Evolutionary conservation across 1,140 invertebrate genomes (phyloP).

Genomic region (Venturia canescens): DNA sequence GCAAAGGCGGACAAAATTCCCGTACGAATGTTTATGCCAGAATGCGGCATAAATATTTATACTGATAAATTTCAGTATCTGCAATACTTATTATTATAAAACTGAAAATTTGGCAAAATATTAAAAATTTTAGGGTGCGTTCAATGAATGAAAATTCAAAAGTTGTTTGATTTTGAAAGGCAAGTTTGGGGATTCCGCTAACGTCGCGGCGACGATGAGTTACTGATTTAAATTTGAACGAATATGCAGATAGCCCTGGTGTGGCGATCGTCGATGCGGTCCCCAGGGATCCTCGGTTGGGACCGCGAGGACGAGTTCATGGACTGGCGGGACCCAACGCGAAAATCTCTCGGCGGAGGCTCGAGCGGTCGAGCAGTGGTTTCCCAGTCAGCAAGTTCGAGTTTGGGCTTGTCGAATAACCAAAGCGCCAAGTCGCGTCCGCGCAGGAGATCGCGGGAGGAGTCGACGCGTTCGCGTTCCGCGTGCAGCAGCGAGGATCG

Average conservation of each 20-base stretch:
- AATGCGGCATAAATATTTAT: too few species aligned
- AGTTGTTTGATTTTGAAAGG: too few species aligned
- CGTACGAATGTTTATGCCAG: too few species aligned
- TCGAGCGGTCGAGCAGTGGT: conserved; percentile 52
- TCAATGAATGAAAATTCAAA: too few species aligned
- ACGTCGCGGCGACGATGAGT: too few species aligned
- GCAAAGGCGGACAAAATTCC: too few species aligned
- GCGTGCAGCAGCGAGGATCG: conserved; percentile 52
- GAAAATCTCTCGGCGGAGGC: conserved; percentile 46
- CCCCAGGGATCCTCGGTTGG: conserved; percentile 74
- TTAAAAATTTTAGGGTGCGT: too few species aligned
- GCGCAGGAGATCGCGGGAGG: conserved; percentile 67
- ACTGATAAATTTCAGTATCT: too few species aligned
- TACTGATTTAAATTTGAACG: too few species aligned
- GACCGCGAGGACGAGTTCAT: conserved; percentile 75
- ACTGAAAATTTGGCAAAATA: too few species aligned
- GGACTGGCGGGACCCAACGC: conserved; percentile 70
- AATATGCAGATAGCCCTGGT: conserved; percentile 76
- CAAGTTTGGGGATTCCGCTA: too few species aligned
- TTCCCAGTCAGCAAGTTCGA: conserved; percentile 7
- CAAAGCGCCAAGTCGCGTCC: conserved; percentile 54
- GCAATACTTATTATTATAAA: too few species aligned
- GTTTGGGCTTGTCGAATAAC: conserved; percentile 11
- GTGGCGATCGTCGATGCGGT: conserved; percentile 75
- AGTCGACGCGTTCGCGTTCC: conserved; percentile 63